Evolutionary conservation across 2,113 vertebrate species (phyloP).

Genomic region (Eurystomus gularis): DNA sequence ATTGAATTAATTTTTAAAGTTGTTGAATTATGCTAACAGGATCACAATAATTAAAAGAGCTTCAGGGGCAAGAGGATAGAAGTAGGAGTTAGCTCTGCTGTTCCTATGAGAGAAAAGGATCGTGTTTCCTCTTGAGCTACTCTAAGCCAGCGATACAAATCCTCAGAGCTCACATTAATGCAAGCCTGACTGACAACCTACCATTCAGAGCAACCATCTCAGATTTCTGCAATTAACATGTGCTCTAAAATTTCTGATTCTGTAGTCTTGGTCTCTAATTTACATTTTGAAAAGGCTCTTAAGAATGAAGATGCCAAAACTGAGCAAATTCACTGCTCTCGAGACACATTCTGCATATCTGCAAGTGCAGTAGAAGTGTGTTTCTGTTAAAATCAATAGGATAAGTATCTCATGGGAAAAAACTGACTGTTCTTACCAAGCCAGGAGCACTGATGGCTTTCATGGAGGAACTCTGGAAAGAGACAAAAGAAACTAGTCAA

Average conservation of each 20-base stretch:
- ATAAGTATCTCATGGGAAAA: not conserved
- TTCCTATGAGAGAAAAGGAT: slow-evolving; percentile 15
- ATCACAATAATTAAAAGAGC: slow-evolving; percentile 17
- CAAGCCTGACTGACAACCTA: slow-evolving; percentile 47
- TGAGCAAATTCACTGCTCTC: not conserved
- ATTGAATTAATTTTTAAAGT: slow-evolving; percentile 8
- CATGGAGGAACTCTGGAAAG: slow-evolving; percentile 31
- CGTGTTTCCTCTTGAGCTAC: not conserved
- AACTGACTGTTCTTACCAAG: slow-evolving; percentile 22
- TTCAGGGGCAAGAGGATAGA: not conserved
- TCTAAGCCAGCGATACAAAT: slow-evolving; percentile 33
- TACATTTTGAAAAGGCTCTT: slow-evolving; percentile 55
- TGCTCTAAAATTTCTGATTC: slow-evolving; percentile 28
- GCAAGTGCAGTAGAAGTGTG: not conserved
- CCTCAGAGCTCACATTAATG: slow-evolving; percentile 29
- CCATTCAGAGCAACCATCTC: slow-evolving; percentile 33
- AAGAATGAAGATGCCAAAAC: slow-evolving; percentile 15
- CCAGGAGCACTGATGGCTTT: not conserved
- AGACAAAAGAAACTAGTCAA: slow-evolving; percentile 16
- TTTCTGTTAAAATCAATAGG: slow-evolving; percentile 2
- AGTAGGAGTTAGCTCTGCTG: not conserved
- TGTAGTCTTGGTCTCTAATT: slow-evolving; percentile 14
- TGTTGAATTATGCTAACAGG: slow-evolving; percentile 20
- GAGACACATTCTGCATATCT: not conserved
- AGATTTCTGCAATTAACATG: slow-evolving; percentile 34